Conservation (phyloP, 2,113 vertebrate genomes). For the Aptenodytes forsteri region DNA sequence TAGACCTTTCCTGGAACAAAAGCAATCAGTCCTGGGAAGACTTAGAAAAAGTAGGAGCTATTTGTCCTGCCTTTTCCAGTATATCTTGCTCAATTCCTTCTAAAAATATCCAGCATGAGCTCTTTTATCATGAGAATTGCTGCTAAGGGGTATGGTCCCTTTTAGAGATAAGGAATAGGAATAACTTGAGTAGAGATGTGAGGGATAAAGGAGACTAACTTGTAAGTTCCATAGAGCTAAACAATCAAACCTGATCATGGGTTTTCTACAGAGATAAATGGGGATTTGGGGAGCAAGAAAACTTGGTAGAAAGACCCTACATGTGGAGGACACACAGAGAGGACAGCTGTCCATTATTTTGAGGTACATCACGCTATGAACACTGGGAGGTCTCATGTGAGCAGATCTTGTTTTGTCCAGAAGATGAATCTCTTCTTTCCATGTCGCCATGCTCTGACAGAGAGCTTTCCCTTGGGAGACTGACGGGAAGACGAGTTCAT, state of each 20-base stretch:
- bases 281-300: background rate
- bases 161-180: background rate
- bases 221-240: background rate
- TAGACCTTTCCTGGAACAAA: background rate
- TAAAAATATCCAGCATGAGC: background rate
- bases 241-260: background rate
- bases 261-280: background rate
- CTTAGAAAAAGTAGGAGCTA: background rate
- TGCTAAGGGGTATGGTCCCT: background rate
- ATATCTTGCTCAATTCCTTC: background rate
- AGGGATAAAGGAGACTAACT: background rate
- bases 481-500: fast-evolving
- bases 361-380: fast-evolving
- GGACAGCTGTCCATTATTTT: background rate
- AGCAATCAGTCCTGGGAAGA: background rate
- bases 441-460: fast-evolving
- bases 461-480: background rate
- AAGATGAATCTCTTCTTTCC: background rate
- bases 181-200: background rate
- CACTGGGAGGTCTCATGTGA: background rate
- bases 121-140: background rate
- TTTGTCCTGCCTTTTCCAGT: background rate
- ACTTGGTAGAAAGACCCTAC: background rate
- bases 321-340: background rate
- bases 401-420: background rate